A percentile compares a stretch with the other conserved stretches of the same genome.
Evolutionary conservation across 2,113 vertebrate species (phyloP).

Genomic region (Phalacrocorax pelagicus): DNA sequence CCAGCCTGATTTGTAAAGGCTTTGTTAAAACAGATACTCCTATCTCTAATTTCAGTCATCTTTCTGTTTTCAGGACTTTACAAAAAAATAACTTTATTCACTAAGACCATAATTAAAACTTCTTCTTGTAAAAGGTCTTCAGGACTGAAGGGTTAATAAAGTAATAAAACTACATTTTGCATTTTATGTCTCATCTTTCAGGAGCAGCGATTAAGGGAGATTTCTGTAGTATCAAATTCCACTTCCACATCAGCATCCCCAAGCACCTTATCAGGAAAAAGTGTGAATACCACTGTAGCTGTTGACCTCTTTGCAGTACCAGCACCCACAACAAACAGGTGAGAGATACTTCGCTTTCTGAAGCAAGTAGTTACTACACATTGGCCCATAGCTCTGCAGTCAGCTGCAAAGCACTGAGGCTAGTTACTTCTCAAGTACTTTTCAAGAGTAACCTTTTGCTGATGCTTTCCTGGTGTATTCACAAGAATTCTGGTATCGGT

Average conservation of each 20-base stretch:
- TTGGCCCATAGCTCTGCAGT: not conserved
- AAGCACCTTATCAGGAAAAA: slow-evolving; percentile 88
- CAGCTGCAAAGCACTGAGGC: not conserved
- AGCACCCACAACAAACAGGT: slow-evolving; percentile 86
- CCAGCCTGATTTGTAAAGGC: not conserved
- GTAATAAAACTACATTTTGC: not conserved
- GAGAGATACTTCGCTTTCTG: not conserved
- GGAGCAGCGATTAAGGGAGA: slow-evolving; percentile 86
- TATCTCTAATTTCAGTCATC: not conserved
- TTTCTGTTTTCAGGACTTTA: not conserved
- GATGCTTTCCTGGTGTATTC: not conserved
- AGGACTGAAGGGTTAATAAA: not conserved
- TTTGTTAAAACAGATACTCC: not conserved
- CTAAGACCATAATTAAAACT: not conserved
- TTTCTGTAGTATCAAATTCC: slow-evolving; percentile 82
- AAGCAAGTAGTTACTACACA: not conserved
- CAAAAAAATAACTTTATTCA: not conserved
- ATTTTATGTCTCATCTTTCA: slow-evolving; percentile 8
- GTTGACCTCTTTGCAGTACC: slow-evolving; percentile 85
- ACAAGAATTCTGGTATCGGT: not conserved
- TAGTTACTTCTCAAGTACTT: not conserved
- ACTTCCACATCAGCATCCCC: slow-evolving; percentile 82
- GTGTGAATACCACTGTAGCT: slow-evolving; percentile 79
- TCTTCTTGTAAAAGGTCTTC: not conserved
- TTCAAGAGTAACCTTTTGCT: not conserved